Evolutionary conservation across 2,797 vertebrate genomes (phyloP), one percentile per base, ranked within the genome.

Genomic region (Parotocinclus haroldoi): DNA sequence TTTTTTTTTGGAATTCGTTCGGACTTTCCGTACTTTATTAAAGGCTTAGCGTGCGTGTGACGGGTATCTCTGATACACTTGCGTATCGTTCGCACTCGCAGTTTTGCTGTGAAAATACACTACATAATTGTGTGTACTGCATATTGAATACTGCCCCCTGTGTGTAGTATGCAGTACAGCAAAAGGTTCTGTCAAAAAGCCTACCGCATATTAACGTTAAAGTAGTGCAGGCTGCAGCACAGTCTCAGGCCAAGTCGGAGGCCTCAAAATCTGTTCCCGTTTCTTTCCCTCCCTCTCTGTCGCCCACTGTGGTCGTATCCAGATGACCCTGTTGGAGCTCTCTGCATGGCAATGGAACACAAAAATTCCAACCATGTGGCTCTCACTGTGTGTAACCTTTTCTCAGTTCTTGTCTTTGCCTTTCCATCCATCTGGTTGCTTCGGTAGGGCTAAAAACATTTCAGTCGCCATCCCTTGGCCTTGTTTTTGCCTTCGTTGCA

Each of bases 281-380:
- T 10, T 46, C 27, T 27, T 27, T 2, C 19, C n/a, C 27, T 45
- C 18, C 9, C 17, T 11, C 0, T 51, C 27, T 27, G 27, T 27
- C 2, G 10, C 51, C 9, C 9, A 16, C 51, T 45, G 10, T 37
- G 51, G 1, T 37, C 48, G 16, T 58, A 59, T 36, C 46, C 66
- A 66, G 74, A 62, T 72, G 66, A 69, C 66, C 66, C 74, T 14
- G 70, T 46, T 71, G 62, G 62, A 59, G 45, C 39, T 68, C 65
- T 63, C 65, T 58, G 63, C 71, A 61, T 70, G 63, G 19, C 60
- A 48, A 60, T 63, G 64, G 44, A 52, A 67, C 46, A 48, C 71
- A 77, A 67, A 53, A 64, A 64, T 56, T 27, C 57, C 50, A 45
- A 40, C 67, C 71, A 73, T 76, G 75, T 66, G 70, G 58, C 59